These are phyloP conservation scores for Andrena cerasifolii DNA, from an alignment of 1,140 invertebrate species.

Conservation along the genomic window DNA sequence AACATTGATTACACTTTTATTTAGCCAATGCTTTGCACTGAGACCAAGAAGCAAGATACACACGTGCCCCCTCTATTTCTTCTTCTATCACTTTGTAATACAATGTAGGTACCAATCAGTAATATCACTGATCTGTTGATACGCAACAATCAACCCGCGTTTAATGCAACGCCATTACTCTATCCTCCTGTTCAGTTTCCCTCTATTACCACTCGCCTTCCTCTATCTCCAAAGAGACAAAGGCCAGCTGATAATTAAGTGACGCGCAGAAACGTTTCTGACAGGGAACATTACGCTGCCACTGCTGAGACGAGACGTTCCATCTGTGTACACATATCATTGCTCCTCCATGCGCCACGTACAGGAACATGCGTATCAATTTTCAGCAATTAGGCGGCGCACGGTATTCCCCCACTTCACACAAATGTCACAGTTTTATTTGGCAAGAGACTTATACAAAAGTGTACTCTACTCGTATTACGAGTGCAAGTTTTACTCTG, in stretches of 20 bases:
- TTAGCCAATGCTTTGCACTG: too few species aligned
- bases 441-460: too few species aligned
- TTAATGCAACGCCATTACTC: neutral
- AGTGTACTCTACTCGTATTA: too few species aligned
- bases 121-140: neutral
- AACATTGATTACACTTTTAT: too few species aligned
- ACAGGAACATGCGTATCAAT: constrained; percentile 47
- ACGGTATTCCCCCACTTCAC: constrained; percentile 29
- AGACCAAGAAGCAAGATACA: too few species aligned
- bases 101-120: neutral
- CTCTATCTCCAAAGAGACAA: constrained; percentile 5
- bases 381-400: constrained; percentile 56
- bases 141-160: neutral
- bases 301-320: constrained; percentile 48
- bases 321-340: constrained; percentile 17
- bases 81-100: neutral
- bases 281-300: constrained; percentile 32
- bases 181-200: neutral
- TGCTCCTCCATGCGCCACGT: constrained; percentile 9
- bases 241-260: constrained; percentile 39
- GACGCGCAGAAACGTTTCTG: constrained; percentile 40
- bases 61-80: neutral
- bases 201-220: neutral
- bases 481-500: too few species aligned
- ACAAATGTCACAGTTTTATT: constrained; percentile 25